Evolutionary conservation across 2,888 invertebrate genomes (phyloP).

Genomic region (Eupsilia transversa): DNA sequence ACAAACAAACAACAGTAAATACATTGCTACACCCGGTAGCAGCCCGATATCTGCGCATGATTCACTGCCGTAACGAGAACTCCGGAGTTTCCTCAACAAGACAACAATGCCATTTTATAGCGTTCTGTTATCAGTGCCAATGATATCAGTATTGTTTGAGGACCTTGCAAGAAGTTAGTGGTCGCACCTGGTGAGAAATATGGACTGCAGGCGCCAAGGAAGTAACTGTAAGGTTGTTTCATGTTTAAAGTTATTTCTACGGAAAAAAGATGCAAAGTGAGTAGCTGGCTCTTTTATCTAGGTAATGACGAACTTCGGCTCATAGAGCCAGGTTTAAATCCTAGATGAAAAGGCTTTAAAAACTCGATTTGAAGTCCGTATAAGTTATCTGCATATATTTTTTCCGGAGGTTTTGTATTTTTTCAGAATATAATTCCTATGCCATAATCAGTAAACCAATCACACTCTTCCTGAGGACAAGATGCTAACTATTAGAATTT

Average conservation of each 20-base stretch:
- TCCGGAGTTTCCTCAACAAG: constrained; percentile 5
- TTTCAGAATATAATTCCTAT: neutral
- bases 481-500: neutral
- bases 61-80: constrained; percentile 33
- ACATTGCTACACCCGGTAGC: constrained; percentile 37
- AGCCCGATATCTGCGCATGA: constrained; percentile 48
- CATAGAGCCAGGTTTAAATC: neutral
- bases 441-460: constrained; percentile 1
- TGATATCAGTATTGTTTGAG: constrained; percentile 35
- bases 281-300: neutral
- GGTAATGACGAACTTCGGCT: neutral
- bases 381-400: neutral
- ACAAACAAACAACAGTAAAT: constrained; percentile 13
- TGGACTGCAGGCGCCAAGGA: neutral
- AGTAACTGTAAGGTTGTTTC: neutral
- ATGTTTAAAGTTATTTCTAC: neutral
- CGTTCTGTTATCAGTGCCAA: constrained; percentile 34
- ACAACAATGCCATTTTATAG: constrained; percentile 29
- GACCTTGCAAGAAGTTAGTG: neutral
- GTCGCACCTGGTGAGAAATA: constrained; percentile 14
- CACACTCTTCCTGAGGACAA: neutral
- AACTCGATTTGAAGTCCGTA: too few relatives aligned
- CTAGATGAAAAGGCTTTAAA: neutral
- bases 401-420: neutral
- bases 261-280: neutral